These are phyloP conservation scores for Lasiommata megera DNA, from an alignment of 2,888 invertebrate species.

Conservation along the genomic window DNA sequence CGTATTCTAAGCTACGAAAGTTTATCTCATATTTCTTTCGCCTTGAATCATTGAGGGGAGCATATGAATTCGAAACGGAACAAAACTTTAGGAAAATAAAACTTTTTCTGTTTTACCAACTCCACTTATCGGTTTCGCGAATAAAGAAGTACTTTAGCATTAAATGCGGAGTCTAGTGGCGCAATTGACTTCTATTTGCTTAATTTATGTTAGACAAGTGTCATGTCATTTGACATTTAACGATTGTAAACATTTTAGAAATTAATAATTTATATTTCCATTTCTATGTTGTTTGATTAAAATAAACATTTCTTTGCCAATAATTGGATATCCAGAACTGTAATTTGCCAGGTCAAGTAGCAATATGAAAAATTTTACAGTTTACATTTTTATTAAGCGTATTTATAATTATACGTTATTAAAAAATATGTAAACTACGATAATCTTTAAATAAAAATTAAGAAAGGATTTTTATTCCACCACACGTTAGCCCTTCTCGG, in stretches of 20 bases:
- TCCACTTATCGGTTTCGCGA: constrained; percentile 34
- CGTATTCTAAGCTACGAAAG: constrained; percentile 11
- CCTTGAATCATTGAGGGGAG: constrained; percentile 32
- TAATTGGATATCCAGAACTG: too few relatives aligned
- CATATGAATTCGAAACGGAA: constrained; percentile 33
- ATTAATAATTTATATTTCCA: neutral
- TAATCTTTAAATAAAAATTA: too few relatives aligned
- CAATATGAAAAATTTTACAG: too few relatives aligned
- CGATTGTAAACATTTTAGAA: neutral
- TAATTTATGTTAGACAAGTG: neutral
- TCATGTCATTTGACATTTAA: neutral
- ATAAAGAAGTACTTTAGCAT: constrained; percentile 21
- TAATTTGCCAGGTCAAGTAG: too few relatives aligned
- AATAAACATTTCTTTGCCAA: too few relatives aligned
- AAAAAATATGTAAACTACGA: too few relatives aligned
- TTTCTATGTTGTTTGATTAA: too few relatives aligned
- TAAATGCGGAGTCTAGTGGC: constrained; percentile 12
- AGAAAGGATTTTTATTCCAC: too few relatives aligned
- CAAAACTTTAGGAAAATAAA: constrained; percentile 36
- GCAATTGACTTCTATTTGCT: constrained; percentile 15
- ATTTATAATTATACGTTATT: too few relatives aligned
- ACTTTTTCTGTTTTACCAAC: constrained; percentile 35
- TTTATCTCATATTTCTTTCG: constrained; percentile 16
- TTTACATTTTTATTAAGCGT: too few relatives aligned
- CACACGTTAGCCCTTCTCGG: too few relatives aligned